These are phyloP conservation scores for Hipposideros larvatus DNA, from an alignment of 2,797 vertebrate species.

Conservation along the genomic window DNA sequence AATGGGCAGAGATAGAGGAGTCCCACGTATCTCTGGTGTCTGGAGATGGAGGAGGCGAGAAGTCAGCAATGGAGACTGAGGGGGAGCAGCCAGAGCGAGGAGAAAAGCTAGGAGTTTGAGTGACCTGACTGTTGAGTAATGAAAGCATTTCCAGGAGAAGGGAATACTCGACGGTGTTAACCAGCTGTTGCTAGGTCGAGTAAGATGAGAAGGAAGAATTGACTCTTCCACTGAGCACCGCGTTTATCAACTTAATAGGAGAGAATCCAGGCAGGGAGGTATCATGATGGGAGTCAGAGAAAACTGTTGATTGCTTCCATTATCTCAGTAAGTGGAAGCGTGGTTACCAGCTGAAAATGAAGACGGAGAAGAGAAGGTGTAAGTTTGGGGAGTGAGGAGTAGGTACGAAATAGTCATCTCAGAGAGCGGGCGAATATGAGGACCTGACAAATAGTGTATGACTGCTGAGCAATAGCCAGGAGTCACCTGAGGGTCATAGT, in stretches of 20 bases:
- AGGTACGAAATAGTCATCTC: not conserved
- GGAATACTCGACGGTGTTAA: not conserved
- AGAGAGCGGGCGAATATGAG: not conserved
- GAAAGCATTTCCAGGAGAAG: not conserved
- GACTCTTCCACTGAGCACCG: not conserved
- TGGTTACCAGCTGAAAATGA: not conserved
- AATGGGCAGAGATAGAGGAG: not conserved
- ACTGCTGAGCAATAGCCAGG: not conserved
- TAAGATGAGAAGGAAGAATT: slow-evolving; percentile 26
- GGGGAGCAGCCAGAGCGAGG: not conserved
- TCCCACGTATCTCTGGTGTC: not conserved
- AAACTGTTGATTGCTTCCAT: not conserved
- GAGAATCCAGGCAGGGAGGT: not conserved
- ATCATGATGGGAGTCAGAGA: not conserved
- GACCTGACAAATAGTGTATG: not conserved
- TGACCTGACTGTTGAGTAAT: not conserved
- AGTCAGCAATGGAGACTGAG: not conserved
- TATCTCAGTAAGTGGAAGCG: slow-evolving; percentile 25
- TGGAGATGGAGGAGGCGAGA: not conserved
- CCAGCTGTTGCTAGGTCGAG: not conserved
- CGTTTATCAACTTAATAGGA: not conserved
- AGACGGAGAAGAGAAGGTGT: not conserved
- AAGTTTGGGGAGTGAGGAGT: not conserved
- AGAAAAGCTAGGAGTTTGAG: not conserved
- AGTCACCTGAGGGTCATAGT: not conserved